phyloP scores from a whole-genome alignment of 2,888 invertebrate species.

The Miltochrista miniata region DNA sequence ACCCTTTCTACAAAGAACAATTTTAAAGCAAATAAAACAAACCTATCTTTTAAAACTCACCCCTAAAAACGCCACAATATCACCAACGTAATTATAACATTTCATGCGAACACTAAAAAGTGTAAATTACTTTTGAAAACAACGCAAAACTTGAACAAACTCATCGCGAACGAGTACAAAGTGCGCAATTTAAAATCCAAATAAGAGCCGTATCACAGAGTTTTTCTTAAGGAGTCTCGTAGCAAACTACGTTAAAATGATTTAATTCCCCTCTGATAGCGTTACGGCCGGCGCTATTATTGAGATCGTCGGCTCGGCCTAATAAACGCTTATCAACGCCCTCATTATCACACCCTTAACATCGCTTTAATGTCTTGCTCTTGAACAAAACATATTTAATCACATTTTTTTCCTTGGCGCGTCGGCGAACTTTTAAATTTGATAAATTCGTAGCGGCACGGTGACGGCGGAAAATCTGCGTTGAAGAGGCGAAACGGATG shows the following conservation, averaged over 20 bases:
- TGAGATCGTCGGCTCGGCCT: conserved; percentile 70
- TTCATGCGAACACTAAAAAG: conserved; percentile 28
- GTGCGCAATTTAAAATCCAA: conserved; percentile 64
- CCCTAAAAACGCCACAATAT: conserved; percentile 2
- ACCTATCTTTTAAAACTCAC: background rate
- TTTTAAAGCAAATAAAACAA: conserved; percentile 4
- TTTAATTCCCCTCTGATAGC: conserved; percentile 80
- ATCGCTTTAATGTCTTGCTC: conserved; percentile 83
- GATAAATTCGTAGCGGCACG: conserved; percentile 58
- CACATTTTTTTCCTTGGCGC: conserved; percentile 73
- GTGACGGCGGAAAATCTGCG: conserved; percentile 28
- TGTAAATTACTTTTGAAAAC: conserved; percentile 50
- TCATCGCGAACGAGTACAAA: conserved; percentile 45
- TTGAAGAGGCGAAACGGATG: background rate
- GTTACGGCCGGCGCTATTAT: conserved; percentile 65
- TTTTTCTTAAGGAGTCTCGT: conserved; percentile 69
- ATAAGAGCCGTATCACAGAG: conserved; percentile 63
- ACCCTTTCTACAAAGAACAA: background rate
- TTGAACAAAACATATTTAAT: conserved; percentile 85
- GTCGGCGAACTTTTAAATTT: conserved; percentile 76
- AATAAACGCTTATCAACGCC: conserved; percentile 84
- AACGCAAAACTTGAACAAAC: conserved; percentile 40
- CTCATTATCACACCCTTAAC: conserved; percentile 85
- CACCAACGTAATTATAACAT: conserved; percentile 15
- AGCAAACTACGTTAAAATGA: conserved; percentile 81